Evolutionary conservation across 2,888 invertebrate genomes (phyloP), one percentile per base, ranked within the genome.

Genomic region (Acleris holmiana): DNA sequence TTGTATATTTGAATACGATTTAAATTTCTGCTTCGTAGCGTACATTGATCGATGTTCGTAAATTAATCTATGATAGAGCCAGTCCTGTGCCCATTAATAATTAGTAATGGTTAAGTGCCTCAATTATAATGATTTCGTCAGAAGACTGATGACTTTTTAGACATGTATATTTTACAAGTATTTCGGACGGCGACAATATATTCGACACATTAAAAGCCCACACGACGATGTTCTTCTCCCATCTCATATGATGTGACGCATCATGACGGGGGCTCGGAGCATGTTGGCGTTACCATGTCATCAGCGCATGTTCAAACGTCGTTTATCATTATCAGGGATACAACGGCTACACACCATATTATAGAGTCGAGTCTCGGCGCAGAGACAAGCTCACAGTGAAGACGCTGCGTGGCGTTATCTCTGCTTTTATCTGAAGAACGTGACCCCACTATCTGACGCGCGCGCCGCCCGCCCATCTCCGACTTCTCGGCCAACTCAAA

Each of bases 391-490:
- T 85, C 74, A 75, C 76, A 78, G 81, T 84, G 86, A 87, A 88
- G 86, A 85, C 81, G 85, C 73, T 71, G 69, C 81, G 85, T 73
- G 71, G 69, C 69, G 76, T 88, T 92, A 92, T 91, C 91, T 83
- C 47, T 19, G 54, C 73, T 76, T 80, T 89, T 91, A 91, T 91
- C 92, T 86, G 68, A 72, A 77, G 86, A 87, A 89, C 90, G 90
- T 89, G 92, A 91, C 91, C 91, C 84, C 83, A 72, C 84, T 91
- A 90, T 91, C 91, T 73, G 57, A 59, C 63, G 77, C 72, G 77
- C 77, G 68, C 80, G 73, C 83, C 85, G 85, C 87, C 89, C 88
- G 86, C 88, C 88, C 89, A 87, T 87, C 87, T 83, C 81, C 79
- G 82, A 77, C 67, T 70, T 74, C 73, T 73, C 71, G 73, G 69